These are phyloP conservation scores for Thera britannica DNA, from an alignment of 2,888 invertebrate species.

Conservation along the genomic window DNA sequence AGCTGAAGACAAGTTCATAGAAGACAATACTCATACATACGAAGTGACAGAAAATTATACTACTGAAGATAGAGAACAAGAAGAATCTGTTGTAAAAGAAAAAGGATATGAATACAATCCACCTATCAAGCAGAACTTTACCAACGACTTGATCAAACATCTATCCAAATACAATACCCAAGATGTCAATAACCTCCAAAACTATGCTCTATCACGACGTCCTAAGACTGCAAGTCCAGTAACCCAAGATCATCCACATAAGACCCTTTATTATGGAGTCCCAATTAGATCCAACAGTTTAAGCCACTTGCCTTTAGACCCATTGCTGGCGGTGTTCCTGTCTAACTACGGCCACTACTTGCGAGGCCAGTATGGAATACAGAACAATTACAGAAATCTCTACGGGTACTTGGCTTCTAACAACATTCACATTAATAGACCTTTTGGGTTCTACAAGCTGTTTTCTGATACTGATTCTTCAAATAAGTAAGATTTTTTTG, in stretches of 20 bases:
- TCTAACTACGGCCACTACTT: slow-evolving; percentile 87
- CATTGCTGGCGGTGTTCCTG: slow-evolving; percentile 84
- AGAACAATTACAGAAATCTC: slow-evolving; percentile 75
- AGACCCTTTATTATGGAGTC: slow-evolving; percentile 45
- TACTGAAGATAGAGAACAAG: slow-evolving; percentile 29
- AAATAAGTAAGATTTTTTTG: not conserved
- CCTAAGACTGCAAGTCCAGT: slow-evolving; percentile 43
- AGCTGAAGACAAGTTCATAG: not conserved
- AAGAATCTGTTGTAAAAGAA: slow-evolving; percentile 29
- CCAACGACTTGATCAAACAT: slow-evolving; percentile 50
- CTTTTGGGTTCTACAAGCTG: slow-evolving; percentile 86
- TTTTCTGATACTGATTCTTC: slow-evolving; percentile 73
- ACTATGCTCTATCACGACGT: slow-evolving; percentile 63
- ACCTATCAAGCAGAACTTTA: slow-evolving; percentile 44
- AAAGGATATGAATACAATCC: slow-evolving; percentile 43
- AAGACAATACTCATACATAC: slow-evolving; percentile 41
- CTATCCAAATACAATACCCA: slow-evolving; percentile 69
- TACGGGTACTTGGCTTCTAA: slow-evolving; percentile 87
- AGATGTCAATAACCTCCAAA: slow-evolving; percentile 57
- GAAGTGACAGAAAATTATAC: slow-evolving; percentile 54
- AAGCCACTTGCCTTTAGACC: slow-evolving; percentile 84
- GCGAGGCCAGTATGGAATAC: slow-evolving; percentile 64
- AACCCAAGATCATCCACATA: slow-evolving; percentile 36
- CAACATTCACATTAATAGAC: slow-evolving; percentile 87
- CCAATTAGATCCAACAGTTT: slow-evolving; percentile 77